Conservation (phyloP, 2,113 vertebrate genomes). For the Cyanocitta stelleri region DNA sequence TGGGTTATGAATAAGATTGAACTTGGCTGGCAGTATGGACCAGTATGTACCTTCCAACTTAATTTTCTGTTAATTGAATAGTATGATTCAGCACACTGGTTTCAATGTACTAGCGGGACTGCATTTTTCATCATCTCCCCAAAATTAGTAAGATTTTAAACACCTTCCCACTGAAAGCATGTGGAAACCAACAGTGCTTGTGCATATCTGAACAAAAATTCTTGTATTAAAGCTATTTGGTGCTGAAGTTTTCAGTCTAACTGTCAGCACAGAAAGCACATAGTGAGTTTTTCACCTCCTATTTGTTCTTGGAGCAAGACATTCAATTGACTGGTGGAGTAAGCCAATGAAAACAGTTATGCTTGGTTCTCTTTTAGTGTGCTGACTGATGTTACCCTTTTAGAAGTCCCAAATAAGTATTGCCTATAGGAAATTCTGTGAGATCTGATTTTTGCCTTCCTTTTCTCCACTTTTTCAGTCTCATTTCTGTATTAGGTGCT, state of each 20-base stretch:
- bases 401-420: background rate
- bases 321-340: background rate
- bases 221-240: background rate
- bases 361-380: background rate
- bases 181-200: background rate
- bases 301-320: background rate
- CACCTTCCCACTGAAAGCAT: background rate
- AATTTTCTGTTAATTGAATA: background rate
- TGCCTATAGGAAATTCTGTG: background rate
- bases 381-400: background rate
- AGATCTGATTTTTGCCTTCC: background rate
- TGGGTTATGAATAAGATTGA: slow-evolving; percentile 99
- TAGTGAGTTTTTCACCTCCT: background rate
- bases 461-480: background rate
- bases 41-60: slow-evolving; percentile 72
- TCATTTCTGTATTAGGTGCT: background rate
- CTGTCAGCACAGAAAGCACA: background rate
- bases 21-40: slow-evolving; percentile 92
- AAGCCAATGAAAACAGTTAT: background rate
- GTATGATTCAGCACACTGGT: background rate
- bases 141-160: background rate
- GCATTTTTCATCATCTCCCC: background rate
- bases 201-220: background rate
- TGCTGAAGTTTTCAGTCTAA: background rate
- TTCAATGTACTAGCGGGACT: background rate